These are phyloP conservation scores for Therioaphis trifolii DNA, from an alignment of 2,888 invertebrate genomes.

Conservation along the genomic window DNA sequence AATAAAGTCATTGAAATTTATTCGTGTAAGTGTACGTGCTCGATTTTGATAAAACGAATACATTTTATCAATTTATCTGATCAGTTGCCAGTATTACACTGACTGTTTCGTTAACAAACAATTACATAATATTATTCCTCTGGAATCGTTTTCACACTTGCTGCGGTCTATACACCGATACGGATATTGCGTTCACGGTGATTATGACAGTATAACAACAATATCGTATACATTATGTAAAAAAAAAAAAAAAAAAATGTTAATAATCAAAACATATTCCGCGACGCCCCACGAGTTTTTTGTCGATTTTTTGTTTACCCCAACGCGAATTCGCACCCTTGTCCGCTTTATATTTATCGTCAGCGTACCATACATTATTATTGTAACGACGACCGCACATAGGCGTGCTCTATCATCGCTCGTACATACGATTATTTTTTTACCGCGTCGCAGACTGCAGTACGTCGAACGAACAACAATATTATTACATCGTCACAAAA, in stretches of 20 bases:
- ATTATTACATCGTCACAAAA: background rate
- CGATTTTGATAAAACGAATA: no score
- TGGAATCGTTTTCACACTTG: no score
- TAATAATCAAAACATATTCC: conserved; percentile 17
- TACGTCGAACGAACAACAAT: background rate
- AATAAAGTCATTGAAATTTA: no score
- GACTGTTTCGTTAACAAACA: no score
- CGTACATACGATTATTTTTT: background rate
- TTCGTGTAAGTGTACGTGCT: no score
- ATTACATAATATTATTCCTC: no score
- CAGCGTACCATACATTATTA: background rate
- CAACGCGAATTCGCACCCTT: conserved; percentile 33
- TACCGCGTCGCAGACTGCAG: background rate
- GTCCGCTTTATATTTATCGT: conserved; percentile 2
- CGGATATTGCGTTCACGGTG: background rate
- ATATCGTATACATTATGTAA: no score
- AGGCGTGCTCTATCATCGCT: background rate
- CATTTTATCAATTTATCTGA: no score
- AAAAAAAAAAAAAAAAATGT: conserved; percentile 2
- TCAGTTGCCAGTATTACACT: no score
- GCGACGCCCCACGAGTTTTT: conserved; percentile 21
- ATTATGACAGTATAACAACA: no score
- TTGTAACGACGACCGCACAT: background rate
- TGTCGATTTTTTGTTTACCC: background rate
- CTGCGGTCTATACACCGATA: background rate